Evolutionary conservation across 1,140 invertebrate species (phyloP), one percentile per base, ranked within the genome.

Genomic region (Hypsibius dujardini): DNA sequence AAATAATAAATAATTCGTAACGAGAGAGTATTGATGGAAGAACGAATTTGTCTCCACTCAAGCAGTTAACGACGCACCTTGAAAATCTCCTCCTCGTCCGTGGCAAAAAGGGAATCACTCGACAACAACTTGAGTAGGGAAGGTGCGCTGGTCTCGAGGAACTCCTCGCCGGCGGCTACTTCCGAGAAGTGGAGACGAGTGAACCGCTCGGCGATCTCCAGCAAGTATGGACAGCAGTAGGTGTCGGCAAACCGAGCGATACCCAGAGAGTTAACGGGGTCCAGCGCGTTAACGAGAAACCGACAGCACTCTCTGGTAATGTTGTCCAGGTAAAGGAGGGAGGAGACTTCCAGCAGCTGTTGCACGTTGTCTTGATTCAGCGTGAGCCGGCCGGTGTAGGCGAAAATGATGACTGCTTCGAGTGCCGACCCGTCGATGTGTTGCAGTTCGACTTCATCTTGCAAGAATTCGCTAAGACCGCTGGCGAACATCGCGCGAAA

Each of bases 261-360:
- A 7, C 40, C 47, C 70, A 50, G 67, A 28, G 12, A 70, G 28
- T 76, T n/a, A 15, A 62, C 42, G 12, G 70, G 71, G 47, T 59
- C 75, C 28, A 75, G 80, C 76, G 78, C 77, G 72, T 84, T 85
- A 74, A 87, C 87, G 47, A 92, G 79, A 77, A 90, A 91, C 75
- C 87, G 84, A 70, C 88, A 88, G 79, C 90, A 92, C 2, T 89
- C 88, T 76, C 90, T 87, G 75, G 87, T 84, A 0, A 93, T 89
- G 81, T 86, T 84, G 72, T 84, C 84, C 40, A 94, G 78, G 76
- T 92, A 89, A 15, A 94, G 80, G 78, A 90, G 93, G 2, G 89
- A 88, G 15, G 90, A 87, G n/a, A 88, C 90, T 50, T 90, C 86
- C 84, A 93, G 86, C 1, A 94, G 82, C 74, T 84, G 86, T 77